Conservation (phyloP, 1,140 invertebrate genomes). For the Sitodiplosis mosellana region DNA sequence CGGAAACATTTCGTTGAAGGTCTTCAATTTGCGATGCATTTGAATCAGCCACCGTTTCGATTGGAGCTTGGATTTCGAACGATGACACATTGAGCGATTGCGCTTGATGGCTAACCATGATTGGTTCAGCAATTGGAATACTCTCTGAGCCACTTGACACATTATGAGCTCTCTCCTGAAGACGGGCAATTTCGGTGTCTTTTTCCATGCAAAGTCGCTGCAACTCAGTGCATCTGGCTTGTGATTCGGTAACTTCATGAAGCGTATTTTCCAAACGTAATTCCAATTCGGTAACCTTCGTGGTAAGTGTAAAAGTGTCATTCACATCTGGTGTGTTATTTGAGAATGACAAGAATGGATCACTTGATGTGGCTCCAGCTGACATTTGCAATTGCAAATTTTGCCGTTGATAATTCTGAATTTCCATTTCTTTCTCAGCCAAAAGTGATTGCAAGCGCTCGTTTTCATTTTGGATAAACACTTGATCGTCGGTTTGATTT, state of each 20-base stretch:
- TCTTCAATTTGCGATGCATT: slow-evolving; percentile 15
- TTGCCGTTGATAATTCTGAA: slow-evolving; percentile 14
- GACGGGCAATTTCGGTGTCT: not conserved
- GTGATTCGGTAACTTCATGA: not conserved
- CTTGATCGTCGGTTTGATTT: slow-evolving; percentile 22
- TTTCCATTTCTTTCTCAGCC: slow-evolving; percentile 16
- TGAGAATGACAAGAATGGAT: not conserved
- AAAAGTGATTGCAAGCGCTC: slow-evolving; percentile 18
- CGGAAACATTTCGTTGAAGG: slow-evolving; percentile 20
- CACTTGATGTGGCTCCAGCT: not conserved
- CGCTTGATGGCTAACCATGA: no score
- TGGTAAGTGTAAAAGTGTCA: no score
- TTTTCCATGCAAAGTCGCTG: no score
- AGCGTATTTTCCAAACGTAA: slow-evolving; percentile 4
- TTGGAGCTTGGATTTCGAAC: not conserved
- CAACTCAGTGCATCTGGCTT: not conserved
- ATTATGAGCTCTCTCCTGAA: not conserved
- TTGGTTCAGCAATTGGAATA: no score
- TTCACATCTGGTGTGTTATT: no score
- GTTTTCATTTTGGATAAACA: slow-evolving; percentile 23
- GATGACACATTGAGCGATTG: no score
- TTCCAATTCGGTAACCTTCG: slow-evolving; percentile 1
- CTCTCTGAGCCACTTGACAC: no score
- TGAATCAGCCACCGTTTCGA: not conserved
- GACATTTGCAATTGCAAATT: slow-evolving; percentile 13